phyloP scores from a whole-genome alignment of 2,797 vertebrate species.

The Brotogeris chrysoptera region DNA sequence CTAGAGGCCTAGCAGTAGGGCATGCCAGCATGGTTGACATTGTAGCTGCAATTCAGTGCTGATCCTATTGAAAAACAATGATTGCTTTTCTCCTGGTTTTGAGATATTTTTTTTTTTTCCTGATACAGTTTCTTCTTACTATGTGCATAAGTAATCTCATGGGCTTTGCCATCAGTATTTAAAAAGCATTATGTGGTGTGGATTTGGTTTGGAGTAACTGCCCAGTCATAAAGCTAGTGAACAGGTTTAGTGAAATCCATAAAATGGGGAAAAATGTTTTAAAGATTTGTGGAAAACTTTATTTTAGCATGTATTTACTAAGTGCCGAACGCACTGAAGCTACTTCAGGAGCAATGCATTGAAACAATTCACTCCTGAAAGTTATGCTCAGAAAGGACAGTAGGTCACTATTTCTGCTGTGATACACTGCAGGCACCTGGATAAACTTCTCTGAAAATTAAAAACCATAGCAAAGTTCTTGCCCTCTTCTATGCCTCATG shows the following conservation, averaged over 20 bases:
- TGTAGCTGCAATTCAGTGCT: background rate
- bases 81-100: background rate
- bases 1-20: background rate
- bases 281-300: background rate
- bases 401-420: background rate
- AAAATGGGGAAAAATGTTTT: background rate
- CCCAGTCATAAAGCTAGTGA: background rate
- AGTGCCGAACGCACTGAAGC: background rate
- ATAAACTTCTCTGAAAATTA: background rate
- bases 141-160: background rate
- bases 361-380: background rate
- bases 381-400: background rate
- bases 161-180: background rate
- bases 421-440: background rate
- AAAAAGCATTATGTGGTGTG: background rate
- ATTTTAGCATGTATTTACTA: background rate
- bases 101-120: background rate
- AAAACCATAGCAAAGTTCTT: rapidly evolving
- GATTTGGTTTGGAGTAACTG: background rate
- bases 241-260: background rate
- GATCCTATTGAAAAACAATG: background rate
- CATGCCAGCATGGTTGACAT: rapidly evolving
- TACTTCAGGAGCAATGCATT: background rate
- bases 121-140: background rate
- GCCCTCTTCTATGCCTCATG: rapidly evolving